Conservation (phyloP, 2,888 invertebrate genomes). For the Corbicula japonica region DNA sequence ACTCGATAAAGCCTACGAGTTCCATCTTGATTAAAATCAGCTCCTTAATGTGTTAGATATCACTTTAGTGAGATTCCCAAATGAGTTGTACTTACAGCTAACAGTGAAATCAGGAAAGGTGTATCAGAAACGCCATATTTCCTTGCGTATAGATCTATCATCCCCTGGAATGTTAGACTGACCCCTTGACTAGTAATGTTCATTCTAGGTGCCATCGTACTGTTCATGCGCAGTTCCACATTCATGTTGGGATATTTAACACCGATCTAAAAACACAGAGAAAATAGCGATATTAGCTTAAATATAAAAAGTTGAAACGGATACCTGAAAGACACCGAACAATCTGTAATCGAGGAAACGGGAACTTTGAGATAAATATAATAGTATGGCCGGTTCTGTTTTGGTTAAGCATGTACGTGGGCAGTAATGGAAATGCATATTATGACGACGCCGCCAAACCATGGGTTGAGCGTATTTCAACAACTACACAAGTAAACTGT, state of each 20-base stretch:
- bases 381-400: too few species aligned
- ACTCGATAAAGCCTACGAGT: not conserved
- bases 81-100: constrained; percentile 39
- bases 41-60: not conserved
- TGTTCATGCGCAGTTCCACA: constrained; percentile 62
- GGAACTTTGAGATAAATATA: not conserved
- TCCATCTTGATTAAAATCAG: not conserved
- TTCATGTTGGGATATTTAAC: constrained; percentile 57
- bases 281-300: not conserved
- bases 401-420: too few species aligned
- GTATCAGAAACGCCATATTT: constrained; percentile 12
- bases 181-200: constrained; percentile 47
- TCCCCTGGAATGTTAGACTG: constrained; percentile 28
- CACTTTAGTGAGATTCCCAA: not conserved
- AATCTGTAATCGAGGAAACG: not conserved
- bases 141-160: constrained; percentile 49
- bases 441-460: too few species aligned
- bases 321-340: not conserved
- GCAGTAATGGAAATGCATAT: too few species aligned
- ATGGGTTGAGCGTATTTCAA: too few species aligned
- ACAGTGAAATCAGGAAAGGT: constrained; percentile 46
- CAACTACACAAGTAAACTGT: too few species aligned
- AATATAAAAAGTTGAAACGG: not conserved
- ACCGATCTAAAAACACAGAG: constrained; percentile 44
- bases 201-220: constrained; percentile 51